Evolutionary conservation across 2,797 vertebrate genomes (phyloP).

Genomic region (Poecile montanus): DNA sequence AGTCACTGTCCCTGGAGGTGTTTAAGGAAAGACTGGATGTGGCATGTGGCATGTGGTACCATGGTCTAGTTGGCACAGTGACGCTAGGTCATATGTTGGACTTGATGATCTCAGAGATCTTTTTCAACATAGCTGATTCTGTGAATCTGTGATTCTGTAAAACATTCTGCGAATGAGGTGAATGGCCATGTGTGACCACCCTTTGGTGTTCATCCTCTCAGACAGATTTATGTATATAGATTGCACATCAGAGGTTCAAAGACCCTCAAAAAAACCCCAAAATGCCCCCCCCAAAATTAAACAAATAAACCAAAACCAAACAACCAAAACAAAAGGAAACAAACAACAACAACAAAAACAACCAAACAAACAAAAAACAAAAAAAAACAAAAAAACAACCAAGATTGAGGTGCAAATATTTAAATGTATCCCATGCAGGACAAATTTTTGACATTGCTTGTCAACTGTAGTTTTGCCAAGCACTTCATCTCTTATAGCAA

Average conservation of each 20-base stretch:
- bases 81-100: background rate
- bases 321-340: too few relatives aligned
- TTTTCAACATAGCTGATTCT: background rate
- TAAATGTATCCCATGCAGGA: background rate
- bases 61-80: accelerated
- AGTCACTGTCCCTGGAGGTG: background rate
- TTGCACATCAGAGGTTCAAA: background rate
- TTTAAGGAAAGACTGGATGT: background rate
- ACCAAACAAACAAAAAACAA: background rate
- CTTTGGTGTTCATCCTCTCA: background rate
- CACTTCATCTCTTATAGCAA: background rate
- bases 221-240: background rate
- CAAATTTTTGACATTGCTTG: background rate
- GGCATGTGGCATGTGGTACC: background rate
- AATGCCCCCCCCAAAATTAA: background rate
- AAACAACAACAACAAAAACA: too few relatives aligned
- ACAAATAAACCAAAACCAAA: too few relatives aligned
- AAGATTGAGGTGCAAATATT: background rate
- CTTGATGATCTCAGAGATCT: background rate
- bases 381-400: background rate
- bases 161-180: background rate
- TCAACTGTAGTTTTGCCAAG: background rate
- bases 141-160: background rate
- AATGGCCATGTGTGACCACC: background rate
- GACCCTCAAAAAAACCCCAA: background rate